Evolutionary conservation across 2,113 vertebrate genomes (phyloP), one percentile per base, ranked within the genome.

Genomic region (Perognathus longimembris): DNA sequence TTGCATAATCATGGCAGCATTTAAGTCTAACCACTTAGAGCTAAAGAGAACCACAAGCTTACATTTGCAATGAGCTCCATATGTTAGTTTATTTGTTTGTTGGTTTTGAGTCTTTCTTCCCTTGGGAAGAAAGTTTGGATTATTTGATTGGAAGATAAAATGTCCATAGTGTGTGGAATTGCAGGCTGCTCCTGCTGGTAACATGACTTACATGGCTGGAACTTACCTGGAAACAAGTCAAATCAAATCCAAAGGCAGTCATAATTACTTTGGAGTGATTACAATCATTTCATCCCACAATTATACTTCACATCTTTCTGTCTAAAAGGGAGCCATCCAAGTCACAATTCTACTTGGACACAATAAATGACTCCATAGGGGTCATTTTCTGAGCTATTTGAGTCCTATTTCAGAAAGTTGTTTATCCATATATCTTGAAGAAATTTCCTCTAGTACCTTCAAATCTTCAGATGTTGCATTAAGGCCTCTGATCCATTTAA

Each of bases 111-210:
- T 15, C 85, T 95, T 76, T 64, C 30, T 9, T 57, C 54, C 61
- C 32, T 81, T 84, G 4, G 38, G 36, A 20, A 85, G n/a, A 90
- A 81, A 83, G 30, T 40, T 14, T 63, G 59, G 86, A 73, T 89
- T 64, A 73, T 77, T 87, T 89, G 88, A 11, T 70, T 8, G 34
- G 74, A 64, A 77, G 17, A 45, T 45, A 85, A 93, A 86, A 71
- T 74, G 45, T 17, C n/a, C 22, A 21, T 6, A 69, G 42, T 59
- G 54, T 34, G 20, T 70, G 82, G 10, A 90, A 90, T 76, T n/a
- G n/a, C 61, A 81, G 30, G 40, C 78, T 61, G 61, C 7, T 21
- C 17, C 28, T 10, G 9, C 22, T 84, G 24, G 17, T 50, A 26
- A 17, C 22, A 71, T 85, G 69, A 90, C 17, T 87, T 26, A 21